Evolutionary conservation across 2,113 vertebrate genomes (phyloP).

Genomic region (Dromas ardeola): DNA sequence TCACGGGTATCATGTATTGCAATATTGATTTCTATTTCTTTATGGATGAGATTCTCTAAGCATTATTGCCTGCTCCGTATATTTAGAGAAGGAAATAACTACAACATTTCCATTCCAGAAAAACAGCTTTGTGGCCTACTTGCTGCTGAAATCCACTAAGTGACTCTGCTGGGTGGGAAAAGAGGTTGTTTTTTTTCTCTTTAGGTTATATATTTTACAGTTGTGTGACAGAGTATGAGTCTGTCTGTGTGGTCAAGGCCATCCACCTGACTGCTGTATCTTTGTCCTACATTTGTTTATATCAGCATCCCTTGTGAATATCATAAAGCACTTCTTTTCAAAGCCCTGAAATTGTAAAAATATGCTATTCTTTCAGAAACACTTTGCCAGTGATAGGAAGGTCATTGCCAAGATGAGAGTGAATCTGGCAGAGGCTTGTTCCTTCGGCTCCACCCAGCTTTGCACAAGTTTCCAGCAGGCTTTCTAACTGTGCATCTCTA

Average conservation of each 20-base stretch:
- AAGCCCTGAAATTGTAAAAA: not conserved
- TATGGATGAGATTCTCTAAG: not conserved
- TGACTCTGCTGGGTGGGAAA: not conserved
- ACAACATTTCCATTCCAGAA: constrained; percentile 26
- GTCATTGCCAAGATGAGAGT: not conserved
- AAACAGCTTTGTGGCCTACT: constrained; percentile 2
- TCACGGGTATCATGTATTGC: not conserved
- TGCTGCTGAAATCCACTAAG: constrained; percentile 16
- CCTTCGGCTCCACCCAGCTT: not conserved
- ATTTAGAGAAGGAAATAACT: not conserved
- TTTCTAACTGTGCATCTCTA: not conserved
- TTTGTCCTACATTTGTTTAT: not conserved
- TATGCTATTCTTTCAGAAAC: not conserved
- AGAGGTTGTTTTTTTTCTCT: not conserved
- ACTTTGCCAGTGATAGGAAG: not conserved
- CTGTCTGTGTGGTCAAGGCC: not conserved
- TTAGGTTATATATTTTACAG: not conserved
- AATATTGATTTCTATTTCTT: constrained; percentile 10
- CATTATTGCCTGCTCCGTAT: not conserved
- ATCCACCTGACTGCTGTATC: not conserved
- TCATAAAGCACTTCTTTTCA: not conserved
- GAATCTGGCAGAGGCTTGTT: not conserved
- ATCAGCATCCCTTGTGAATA: not conserved
- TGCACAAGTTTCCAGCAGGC: not conserved
- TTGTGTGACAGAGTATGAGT: not conserved